phyloP scores from a whole-genome alignment of 2,888 invertebrate species.

The Capitulum mitella region DNA sequence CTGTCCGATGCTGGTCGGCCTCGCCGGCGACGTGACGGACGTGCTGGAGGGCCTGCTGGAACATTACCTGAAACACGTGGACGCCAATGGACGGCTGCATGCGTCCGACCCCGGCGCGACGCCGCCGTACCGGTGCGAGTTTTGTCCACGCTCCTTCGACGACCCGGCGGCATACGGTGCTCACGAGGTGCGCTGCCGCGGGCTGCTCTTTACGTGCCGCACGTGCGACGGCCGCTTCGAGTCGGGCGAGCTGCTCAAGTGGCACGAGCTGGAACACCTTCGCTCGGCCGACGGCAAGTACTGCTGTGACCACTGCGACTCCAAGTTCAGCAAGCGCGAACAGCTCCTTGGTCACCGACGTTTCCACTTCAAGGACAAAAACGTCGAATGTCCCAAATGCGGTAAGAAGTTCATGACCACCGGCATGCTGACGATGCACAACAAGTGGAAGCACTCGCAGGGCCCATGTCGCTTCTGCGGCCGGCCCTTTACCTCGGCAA shows the following conservation, averaged over 20 bases:
- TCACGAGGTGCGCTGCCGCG: constrained; percentile 15
- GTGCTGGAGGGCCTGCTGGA: constrained; percentile 3
- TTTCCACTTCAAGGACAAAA: constrained; percentile 31
- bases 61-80: constrained; percentile 3
- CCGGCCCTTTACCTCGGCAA: constrained; percentile 35
- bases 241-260: not conserved
- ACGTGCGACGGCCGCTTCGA: not conserved
- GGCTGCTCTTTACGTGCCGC: not conserved
- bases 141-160: not conserved
- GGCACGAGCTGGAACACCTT: constrained; percentile 12
- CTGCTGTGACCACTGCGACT: constrained; percentile 3
- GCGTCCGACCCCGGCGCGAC: too few species aligned
- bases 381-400: constrained; percentile 35
- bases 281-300: constrained; percentile 10
- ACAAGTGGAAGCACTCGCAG: constrained; percentile 36
- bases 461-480: constrained; percentile 35
- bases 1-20: not conserved
- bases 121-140: not conserved
- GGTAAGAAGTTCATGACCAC: constrained; percentile 35
- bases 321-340: not conserved
- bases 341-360: constrained; percentile 13
- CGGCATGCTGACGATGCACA: constrained; percentile 35
- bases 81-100: not conserved
- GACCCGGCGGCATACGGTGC: not conserved
- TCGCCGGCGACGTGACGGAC: not conserved